Percentiles rank a stretch among this genome's conserved stretches.
These are phyloP conservation scores for Marmota flaviventris DNA, from an alignment of 2,113 vertebrate species.

Conservation along the genomic window DNA sequence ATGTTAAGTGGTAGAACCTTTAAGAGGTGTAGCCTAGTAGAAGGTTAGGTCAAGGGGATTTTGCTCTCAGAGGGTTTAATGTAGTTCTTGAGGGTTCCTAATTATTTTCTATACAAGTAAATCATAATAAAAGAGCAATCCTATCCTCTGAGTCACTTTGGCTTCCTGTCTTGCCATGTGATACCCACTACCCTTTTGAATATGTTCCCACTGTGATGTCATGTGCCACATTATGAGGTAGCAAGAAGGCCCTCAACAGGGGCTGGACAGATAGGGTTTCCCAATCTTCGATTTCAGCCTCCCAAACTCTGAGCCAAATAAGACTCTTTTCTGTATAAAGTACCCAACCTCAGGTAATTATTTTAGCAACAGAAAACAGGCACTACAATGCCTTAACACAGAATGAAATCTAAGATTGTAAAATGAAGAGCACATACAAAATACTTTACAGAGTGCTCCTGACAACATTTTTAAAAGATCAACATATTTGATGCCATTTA, in stretches of 20 bases:
- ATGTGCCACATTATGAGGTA: rapidly evolving
- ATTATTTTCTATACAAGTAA: background rate
- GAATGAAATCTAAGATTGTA: background rate
- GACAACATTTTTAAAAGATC: background rate
- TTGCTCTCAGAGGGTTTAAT: background rate
- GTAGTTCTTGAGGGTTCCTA: background rate
- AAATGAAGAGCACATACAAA: background rate
- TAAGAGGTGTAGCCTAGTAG: background rate
- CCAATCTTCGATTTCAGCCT: background rate
- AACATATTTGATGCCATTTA: background rate
- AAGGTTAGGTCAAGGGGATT: background rate
- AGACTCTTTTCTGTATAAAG: background rate
- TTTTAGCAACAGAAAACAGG: background rate
- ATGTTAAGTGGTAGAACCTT: background rate
- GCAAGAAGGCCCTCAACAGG: background rate
- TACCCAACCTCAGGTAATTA: background rate
- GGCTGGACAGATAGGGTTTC: background rate
- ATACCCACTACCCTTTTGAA: background rate
- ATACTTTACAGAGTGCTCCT: background rate
- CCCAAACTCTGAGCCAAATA: background rate
- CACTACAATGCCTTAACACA: background rate
- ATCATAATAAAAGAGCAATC: background rate
- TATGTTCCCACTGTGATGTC: background rate
- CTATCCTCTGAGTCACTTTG: background rate
- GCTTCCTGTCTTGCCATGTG: background rate